Conservation (phyloP, 2,888 invertebrate species). For the Acleris literana region DNA sequence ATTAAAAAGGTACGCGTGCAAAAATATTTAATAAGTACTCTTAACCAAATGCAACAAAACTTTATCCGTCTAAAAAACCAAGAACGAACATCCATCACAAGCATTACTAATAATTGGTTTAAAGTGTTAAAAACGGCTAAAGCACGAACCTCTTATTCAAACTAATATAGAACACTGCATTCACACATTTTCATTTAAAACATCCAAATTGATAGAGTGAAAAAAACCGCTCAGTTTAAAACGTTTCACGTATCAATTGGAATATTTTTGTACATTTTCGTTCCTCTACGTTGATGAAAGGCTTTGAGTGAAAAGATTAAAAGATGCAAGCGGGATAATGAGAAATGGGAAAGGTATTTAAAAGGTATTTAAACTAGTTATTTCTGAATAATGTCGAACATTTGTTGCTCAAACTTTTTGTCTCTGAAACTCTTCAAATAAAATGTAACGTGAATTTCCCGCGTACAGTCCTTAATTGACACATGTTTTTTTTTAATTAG, state of each 20-base stretch:
- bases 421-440: background rate
- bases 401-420: no score
- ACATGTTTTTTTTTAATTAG: slow-evolving; percentile 23
- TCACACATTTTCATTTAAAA: slow-evolving; percentile 14
- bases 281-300: slow-evolving; percentile 4
- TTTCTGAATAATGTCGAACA: no score
- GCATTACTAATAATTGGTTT: no score
- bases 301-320: slow-evolving; percentile 33
- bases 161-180: background rate
- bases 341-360: slow-evolving; percentile 18
- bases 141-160: no score
- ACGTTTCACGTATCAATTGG: slow-evolving; percentile 16
- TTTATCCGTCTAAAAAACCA: no score
- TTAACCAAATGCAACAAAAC: no score
- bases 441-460: background rate
- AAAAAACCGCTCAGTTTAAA: slow-evolving; percentile 19
- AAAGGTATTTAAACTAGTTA: background rate
- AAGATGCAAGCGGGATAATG: slow-evolving; percentile 21
- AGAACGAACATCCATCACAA: no score
- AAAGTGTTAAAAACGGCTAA: no score
- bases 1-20: no score
- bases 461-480: background rate
- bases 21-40: no score
- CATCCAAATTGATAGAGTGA: slow-evolving; percentile 20
- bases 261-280: slow-evolving; percentile 23